A percentile compares a stretch with the other conserved stretches of the same genome.
phyloP scores from a whole-genome alignment of 2,888 invertebrate species.

The Coelogynopora nodosa region DNA sequence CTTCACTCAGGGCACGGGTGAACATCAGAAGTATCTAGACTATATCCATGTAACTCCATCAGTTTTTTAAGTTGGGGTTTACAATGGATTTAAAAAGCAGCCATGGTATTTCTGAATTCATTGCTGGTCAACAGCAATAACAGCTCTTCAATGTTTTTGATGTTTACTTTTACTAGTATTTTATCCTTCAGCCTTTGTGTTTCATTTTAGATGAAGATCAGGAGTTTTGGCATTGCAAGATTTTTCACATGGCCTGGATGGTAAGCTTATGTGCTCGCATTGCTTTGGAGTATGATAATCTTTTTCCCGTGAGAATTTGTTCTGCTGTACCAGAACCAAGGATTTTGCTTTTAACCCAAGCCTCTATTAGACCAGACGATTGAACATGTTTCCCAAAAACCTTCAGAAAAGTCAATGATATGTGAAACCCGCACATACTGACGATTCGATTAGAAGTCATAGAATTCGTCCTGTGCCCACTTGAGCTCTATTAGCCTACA shows the following conservation, averaged over 20 bases:
- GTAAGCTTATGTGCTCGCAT: background rate
- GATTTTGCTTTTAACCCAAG: background rate
- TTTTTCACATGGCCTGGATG: background rate
- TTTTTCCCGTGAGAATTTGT: background rate
- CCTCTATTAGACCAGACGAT: background rate
- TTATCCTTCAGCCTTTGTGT: no score
- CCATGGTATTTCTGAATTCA: no score
- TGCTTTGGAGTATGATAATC: background rate
- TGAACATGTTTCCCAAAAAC: background rate
- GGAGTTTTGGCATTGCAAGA: background rate
- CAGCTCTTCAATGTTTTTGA: no score
- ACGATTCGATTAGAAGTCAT: constrained; percentile 41
- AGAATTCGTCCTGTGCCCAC: constrained; percentile 26
- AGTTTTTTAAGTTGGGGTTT: no score
- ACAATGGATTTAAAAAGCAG: no score
- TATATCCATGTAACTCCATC: no score
- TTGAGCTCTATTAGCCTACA: constrained; percentile 44
- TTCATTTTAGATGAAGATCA: no score
- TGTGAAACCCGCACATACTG: constrained; percentile 38
- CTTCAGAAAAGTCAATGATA: background rate
- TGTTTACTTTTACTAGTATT: no score
- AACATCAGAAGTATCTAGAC: no score
- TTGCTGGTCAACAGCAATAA: no score
- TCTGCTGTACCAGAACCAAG: background rate
- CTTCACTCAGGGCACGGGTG: no score